Base-by-base conservation (phyloP, 2,797 vertebrate species). In the Acestrorhynchus altus region DNA sequence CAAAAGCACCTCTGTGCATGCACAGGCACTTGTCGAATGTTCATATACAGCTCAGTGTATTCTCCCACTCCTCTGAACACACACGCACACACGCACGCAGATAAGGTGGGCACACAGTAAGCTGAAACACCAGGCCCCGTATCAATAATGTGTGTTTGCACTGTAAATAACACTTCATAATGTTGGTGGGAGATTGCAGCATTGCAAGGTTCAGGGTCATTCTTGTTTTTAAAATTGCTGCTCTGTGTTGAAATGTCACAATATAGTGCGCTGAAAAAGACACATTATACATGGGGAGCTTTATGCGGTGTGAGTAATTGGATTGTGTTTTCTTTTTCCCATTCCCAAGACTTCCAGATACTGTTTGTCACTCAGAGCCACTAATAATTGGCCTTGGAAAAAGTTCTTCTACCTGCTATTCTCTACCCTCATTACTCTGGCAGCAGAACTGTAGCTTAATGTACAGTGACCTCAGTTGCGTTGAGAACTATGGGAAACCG, bases 161-260 rank as follows among this genome's bases (percentile, higher is more conserved):
- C 63, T 84, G 83, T 77, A 79, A 84, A 83, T 84, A 83, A 81
- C 54, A 67, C 57, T 74, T 81, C 39, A 61, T 84, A 83, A 83
- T 74, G 56, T 83, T 31, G 46, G 82, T 74, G 71, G 44, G 60
- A 80, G 82, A 82, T 67, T 83, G 79, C 51, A 54, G 71, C 51
- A 10, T 72, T 69, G 72, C 72, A 81, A 83, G 66, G 82, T 83
- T 77, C 52, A 60, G 46, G 77, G 72, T 82, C 74, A 83, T 79
- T 80, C 70, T 80, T 81, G 77, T 80, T 78, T 83, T 70, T 61
- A 79, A 77, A 80, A 71, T 83, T 15, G 40, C 42, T 77, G 77
- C 79, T 66, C 74, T 71, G 20, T 64, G 74, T 54, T 52, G 44
- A 74, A 77, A 69, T 76, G 47, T 71, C 76, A 77, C 31, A 73